A percentile compares a stretch with the other conserved stretches of the same genome.
Evolutionary conservation across 2,113 vertebrate genomes (phyloP).

Genomic region (Anolis carolinensis): DNA sequence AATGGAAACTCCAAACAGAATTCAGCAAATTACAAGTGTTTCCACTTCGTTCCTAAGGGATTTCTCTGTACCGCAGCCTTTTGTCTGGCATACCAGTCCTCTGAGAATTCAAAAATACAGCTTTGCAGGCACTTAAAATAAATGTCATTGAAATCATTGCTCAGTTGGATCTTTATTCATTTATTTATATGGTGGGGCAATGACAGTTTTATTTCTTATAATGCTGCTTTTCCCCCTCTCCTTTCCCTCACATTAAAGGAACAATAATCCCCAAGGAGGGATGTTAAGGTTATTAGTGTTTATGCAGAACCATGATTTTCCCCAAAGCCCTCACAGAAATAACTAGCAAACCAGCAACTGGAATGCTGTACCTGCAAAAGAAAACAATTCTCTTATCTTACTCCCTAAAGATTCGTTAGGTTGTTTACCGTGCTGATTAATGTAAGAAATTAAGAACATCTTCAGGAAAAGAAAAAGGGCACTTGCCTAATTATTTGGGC

Average conservation of each 20-base stretch:
- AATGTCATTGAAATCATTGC: conserved; percentile 23
- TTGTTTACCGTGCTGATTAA: conserved; percentile 27
- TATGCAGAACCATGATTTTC: conserved; percentile 9
- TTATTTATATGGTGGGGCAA: conserved; percentile 25
- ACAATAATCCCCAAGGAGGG: not conserved
- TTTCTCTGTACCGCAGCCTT: not conserved
- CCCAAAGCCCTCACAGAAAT: not conserved
- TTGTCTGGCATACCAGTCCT: not conserved
- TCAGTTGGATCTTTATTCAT: conserved; percentile 8
- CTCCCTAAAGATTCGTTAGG: conserved; percentile 4
- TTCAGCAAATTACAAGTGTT: conserved; percentile 9
- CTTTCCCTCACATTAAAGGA: not conserved
- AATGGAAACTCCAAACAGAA: not conserved
- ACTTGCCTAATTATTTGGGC: conserved; percentile 11
- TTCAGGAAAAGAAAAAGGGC: not conserved
- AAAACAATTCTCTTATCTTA: conserved; percentile 28
- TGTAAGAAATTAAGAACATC: conserved; percentile 24
- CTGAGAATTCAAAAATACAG: not conserved
- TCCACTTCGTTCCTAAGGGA: not conserved
- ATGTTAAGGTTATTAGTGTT: not conserved
- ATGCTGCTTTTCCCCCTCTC: not conserved
- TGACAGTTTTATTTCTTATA: conserved; percentile 36
- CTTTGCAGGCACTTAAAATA: conserved; percentile 36
- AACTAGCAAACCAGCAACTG: not conserved
- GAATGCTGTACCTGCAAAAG: not conserved